These are phyloP conservation scores for Drosophila pallidifrons DNA, from an alignment of 1,140 invertebrate genomes.

Conservation along the genomic window DNA sequence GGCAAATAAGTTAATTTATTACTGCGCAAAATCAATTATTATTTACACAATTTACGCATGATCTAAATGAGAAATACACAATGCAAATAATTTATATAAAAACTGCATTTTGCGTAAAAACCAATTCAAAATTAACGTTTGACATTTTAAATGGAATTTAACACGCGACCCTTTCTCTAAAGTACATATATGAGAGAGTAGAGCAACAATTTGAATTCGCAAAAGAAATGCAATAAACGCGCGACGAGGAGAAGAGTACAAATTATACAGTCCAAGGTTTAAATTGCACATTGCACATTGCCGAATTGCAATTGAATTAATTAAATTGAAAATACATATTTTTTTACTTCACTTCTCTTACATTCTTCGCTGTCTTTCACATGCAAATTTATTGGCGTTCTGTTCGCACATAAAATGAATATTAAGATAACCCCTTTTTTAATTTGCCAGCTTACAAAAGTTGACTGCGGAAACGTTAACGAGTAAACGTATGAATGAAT, in stretches of 20 bases:
- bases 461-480: slow-evolving; percentile 10
- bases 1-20: slow-evolving; percentile 43
- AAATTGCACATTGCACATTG: slow-evolving; percentile 45
- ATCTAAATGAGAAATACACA: slow-evolving; percentile 4
- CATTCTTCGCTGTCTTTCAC: slow-evolving; percentile 49
- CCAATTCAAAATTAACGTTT: slow-evolving; percentile 39
- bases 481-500: slow-evolving; percentile 11
- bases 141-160: slow-evolving; percentile 64
- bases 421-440: slow-evolving; percentile 20
- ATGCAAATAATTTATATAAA: slow-evolving; percentile 5
- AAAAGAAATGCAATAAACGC: too few species aligned
- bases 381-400: slow-evolving; percentile 73
- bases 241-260: slow-evolving; percentile 28
- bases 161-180: slow-evolving; percentile 23
- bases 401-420: slow-evolving; percentile 54
- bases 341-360: not conserved
- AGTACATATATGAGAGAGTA: slow-evolving; percentile 53
- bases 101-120: slow-evolving; percentile 14
- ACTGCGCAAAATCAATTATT: slow-evolving; percentile 33
- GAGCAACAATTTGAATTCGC: slow-evolving; percentile 14
- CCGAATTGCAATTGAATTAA: slow-evolving; percentile 72
- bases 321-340: slow-evolving; percentile 72
- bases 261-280: slow-evolving; percentile 57
- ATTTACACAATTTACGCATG: slow-evolving; percentile 2
- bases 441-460: slow-evolving; percentile 20